These are phyloP conservation scores for Denticeps clupeoides DNA, from an alignment of 2,797 vertebrate species.

Conservation along the genomic window DNA sequence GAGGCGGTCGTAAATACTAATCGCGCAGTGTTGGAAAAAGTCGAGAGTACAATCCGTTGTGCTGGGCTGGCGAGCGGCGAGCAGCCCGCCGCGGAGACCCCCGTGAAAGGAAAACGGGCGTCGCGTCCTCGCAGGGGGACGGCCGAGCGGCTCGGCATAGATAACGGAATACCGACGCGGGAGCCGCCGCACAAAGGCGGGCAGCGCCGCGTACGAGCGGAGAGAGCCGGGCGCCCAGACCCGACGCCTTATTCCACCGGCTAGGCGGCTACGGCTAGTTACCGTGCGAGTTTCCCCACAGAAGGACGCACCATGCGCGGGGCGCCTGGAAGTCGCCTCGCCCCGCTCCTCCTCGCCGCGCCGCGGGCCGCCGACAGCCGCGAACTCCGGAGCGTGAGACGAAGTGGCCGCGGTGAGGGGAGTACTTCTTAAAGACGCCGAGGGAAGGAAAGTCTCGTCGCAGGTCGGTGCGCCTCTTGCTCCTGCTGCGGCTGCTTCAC, in stretches of 20 bases:
- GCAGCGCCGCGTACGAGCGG: constrained; percentile 26
- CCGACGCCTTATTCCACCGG: constrained; percentile 54
- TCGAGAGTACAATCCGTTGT: constrained; percentile 53
- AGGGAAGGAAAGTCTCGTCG: constrained; percentile 43
- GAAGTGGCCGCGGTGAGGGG: constrained; percentile 33
- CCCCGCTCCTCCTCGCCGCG: constrained; percentile 20
- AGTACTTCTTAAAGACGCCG: constrained; percentile 24
- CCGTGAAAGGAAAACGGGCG: too few relatives aligned
- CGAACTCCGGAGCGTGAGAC: constrained; percentile 50
- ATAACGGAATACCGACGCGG: constrained; percentile 26
- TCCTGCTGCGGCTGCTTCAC: background rate
- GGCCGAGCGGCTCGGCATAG: constrained; percentile 7
- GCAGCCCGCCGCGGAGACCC: too few relatives aligned
- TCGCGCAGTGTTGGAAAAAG: constrained; percentile 53
- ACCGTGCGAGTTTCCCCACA: constrained; percentile 38
- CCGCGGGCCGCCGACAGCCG: constrained; percentile 18
- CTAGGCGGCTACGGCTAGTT: constrained; percentile 61
- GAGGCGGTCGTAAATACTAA: constrained; percentile 49
- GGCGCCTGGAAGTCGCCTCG: background rate
- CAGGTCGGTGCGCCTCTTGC: constrained; percentile 52
- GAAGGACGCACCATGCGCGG: constrained; percentile 29
- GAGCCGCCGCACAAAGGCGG: constrained; percentile 4
- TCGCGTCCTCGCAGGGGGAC: constrained; percentile 23
- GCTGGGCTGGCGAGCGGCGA: constrained; percentile 50
- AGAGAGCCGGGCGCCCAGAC: constrained; percentile 41